These are phyloP conservation scores for Hassar affinis DNA, from an alignment of 2,113 vertebrate genomes.

Conservation along the genomic window DNA sequence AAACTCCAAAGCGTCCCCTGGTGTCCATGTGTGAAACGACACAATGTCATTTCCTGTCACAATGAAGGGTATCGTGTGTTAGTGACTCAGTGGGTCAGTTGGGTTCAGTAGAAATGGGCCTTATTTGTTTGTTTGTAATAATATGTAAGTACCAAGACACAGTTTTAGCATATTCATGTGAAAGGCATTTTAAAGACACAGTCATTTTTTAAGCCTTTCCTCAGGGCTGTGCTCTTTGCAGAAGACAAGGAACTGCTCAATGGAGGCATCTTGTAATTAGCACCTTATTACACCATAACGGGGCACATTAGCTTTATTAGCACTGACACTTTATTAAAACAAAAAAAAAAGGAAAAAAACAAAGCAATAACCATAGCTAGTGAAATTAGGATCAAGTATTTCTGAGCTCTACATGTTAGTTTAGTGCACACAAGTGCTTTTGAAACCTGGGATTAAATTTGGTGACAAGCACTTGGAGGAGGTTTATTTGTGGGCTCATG, in stretches of 20 bases:
- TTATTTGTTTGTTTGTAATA: not conserved
- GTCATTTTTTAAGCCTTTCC: not conserved
- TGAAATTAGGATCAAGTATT: constrained; percentile 82
- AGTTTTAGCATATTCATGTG: not conserved
- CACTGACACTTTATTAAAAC: constrained; percentile 73
- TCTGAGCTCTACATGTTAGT: constrained; percentile 79
- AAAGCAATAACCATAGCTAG: constrained; percentile 73
- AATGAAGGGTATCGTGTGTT: not conserved
- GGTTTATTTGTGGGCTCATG: constrained; percentile 69
- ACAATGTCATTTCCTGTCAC: not conserved
- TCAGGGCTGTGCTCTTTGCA: not conserved
- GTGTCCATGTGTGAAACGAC: constrained; percentile 46
- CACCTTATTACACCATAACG: constrained; percentile 69
- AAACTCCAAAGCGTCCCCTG: constrained; percentile 70
- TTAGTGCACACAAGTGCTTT: constrained; percentile 80
- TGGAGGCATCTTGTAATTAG: constrained; percentile 55
- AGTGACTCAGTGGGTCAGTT: constrained; percentile 22
- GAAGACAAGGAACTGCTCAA: constrained; percentile 16
- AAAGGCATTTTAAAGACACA: not conserved
- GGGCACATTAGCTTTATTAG: constrained; percentile 74
- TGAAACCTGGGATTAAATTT: constrained; percentile 76
- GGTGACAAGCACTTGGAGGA: constrained; percentile 54
- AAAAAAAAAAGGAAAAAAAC: constrained; percentile 63
- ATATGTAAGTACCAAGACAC: not conserved
- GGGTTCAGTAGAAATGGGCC: not conserved